A percentile compares a stretch with the other conserved stretches of the same genome.
These are phyloP conservation scores for Brevimyrus niger DNA, from an alignment of 2,113 vertebrate species.

Conservation along the genomic window DNA sequence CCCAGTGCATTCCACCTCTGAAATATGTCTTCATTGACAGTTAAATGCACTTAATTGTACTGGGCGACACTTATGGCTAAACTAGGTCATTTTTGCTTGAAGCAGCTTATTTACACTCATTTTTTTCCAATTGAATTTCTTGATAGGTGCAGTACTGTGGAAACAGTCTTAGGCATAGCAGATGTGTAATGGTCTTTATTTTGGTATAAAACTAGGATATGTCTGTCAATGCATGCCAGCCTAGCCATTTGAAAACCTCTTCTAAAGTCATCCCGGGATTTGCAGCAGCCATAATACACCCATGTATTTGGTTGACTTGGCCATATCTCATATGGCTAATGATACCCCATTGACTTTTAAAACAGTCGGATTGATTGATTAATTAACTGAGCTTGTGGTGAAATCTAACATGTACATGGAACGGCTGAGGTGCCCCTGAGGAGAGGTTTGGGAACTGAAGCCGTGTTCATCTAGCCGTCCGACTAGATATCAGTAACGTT, in stretches of 20 bases:
- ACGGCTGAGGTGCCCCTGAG: background rate
- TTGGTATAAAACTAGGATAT: background rate
- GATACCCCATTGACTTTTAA: background rate
- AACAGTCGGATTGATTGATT: background rate
- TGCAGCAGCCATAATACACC: background rate
- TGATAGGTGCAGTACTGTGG: background rate
- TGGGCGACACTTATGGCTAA: background rate
- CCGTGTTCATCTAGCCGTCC: background rate
- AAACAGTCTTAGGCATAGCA: background rate
- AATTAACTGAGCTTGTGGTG: background rate
- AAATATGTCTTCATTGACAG: background rate
- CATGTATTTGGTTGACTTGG: background rate
- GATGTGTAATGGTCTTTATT: background rate
- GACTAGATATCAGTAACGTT: background rate
- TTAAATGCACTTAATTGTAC: background rate
- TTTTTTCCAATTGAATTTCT: too few relatives aligned
- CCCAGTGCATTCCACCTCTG: background rate
- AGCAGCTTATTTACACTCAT: background rate
- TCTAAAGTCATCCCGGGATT: background rate
- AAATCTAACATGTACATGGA: background rate
- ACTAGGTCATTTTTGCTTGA: background rate
- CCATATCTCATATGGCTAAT: background rate
- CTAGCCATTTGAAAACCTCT: background rate
- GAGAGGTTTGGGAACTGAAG: background rate
- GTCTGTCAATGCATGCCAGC: background rate